Evolutionary conservation across 1,140 invertebrate species (phyloP), one percentile per base, ranked within the genome.

Genomic region (Anastrepha obliqua): DNA sequence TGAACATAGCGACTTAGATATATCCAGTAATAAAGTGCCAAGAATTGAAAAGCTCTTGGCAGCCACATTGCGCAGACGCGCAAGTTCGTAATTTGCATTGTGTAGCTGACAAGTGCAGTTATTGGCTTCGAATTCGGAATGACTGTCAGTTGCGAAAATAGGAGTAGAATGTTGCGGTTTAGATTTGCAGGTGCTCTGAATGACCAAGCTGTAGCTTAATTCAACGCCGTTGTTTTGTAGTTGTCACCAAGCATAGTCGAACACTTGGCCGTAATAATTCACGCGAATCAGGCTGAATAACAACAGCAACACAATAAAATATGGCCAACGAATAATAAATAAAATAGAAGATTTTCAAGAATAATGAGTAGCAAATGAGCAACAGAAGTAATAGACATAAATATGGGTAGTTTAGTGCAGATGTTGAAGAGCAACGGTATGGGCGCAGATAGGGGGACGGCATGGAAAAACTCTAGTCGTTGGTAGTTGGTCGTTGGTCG

Each of bases 71-170:
- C 74, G 74, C 74, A 81, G 13, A 17, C 74, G 74, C 47, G 17
- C 47, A 58, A 81, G 74, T 81, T 47, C 74, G 74, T 81, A 81
- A 81, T 81, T 81, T 81, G 74, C 74, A 81, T 81, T 55, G 74
- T 81, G 13, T 29, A 8, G 44, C n/a, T 58, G 74, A 81, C 74
- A 81, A 81, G 74, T 81, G 74, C 74, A 55, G 44, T 81, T 55
- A 81, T 51, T 81, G 55, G 74, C 74, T 67, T 67, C 47, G 7
- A 0, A 81, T 17, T 20, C 7, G 8, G 9, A 13, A 8, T 17
- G 60, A 62, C 60, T 13, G 60, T 29, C n/a, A 1, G 8, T 51
- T 81, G 15, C 47, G 60, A 13, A 62, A 81, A 81, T 81, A 15
- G 44, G 42, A 81, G 47, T 55, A 58, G 44, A 55, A 81, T 20